Conservation (phyloP, 2,113 vertebrate genomes). For the Oreocharis arfaki region DNA sequence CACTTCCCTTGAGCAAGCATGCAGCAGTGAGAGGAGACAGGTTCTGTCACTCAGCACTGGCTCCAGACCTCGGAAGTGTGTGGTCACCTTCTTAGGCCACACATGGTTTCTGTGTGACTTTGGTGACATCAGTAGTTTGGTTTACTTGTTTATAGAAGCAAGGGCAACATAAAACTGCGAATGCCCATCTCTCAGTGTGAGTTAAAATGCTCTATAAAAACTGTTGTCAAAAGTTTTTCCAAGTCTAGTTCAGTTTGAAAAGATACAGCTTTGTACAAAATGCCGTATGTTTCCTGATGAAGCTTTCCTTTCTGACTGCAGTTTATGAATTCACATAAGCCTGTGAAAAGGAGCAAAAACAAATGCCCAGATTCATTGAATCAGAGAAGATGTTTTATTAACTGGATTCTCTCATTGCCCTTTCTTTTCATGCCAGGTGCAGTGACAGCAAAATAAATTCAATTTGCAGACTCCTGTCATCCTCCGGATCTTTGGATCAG, state of each 20-base stretch:
- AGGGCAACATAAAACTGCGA: not conserved
- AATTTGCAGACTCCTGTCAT: not conserved
- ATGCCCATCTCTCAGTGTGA: not conserved
- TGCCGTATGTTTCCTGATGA: not conserved
- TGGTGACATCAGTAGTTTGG: not conserved
- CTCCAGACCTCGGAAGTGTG: fast-evolving
- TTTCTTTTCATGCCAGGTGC: conserved; percentile 28
- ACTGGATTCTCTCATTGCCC: not conserved
- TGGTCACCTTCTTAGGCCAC: not conserved
- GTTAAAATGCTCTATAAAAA: not conserved
- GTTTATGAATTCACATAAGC: not conserved
- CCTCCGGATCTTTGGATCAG: not conserved
- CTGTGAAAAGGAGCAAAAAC: conserved; percentile 21
- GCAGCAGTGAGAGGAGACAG: not conserved
- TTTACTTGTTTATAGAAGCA: not conserved
- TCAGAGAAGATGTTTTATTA: not conserved
- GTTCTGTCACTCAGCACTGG: not conserved
- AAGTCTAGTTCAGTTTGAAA: not conserved
- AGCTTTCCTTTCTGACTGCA: not conserved
- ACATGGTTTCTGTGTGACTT: fast-evolving
- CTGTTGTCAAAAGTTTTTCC: not conserved
- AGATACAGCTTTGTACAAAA: not conserved
- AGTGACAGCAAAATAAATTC: not conserved
- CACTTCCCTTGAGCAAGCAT: fast-evolving
- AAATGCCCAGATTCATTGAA: not conserved